These are phyloP conservation scores for Chelmon rostratus DNA, from an alignment of 2,797 vertebrate species.

Conservation along the genomic window DNA sequence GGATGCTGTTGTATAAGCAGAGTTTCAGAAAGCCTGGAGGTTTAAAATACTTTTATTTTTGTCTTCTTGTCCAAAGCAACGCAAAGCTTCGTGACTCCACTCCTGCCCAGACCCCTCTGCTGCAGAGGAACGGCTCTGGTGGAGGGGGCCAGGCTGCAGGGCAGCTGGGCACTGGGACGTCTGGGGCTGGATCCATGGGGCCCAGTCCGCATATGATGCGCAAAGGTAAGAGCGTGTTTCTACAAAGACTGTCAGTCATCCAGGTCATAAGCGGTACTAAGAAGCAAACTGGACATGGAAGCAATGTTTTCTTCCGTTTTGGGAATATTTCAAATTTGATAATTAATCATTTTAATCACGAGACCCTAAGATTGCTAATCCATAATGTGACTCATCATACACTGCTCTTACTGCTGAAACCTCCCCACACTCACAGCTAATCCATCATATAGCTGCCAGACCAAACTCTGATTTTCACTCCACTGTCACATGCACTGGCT, in stretches of 20 bases:
- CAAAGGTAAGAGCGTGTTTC: slow-evolving; percentile 85
- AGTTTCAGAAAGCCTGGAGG: not conserved
- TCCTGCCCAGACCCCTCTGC: slow-evolving; percentile 80
- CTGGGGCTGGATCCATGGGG: slow-evolving; percentile 85
- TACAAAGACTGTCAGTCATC: not conserved
- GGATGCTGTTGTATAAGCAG: not conserved
- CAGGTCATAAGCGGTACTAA: not conserved
- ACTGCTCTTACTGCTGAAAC: not conserved
- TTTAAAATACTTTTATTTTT: not conserved
- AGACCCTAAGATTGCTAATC: not conserved
- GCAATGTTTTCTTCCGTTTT: not conserved
- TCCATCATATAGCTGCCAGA: not conserved
- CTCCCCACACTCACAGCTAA: not conserved
- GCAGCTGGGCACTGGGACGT: slow-evolving; percentile 82
- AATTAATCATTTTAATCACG: slow-evolving; percentile 4
- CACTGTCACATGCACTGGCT: not conserved
- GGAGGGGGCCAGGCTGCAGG: slow-evolving; percentile 69
- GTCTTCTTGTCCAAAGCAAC: slow-evolving; percentile 72
- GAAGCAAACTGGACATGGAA: not conserved
- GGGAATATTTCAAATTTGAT: not conserved
- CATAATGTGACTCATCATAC: not conserved
- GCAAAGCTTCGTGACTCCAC: slow-evolving; percentile 89
- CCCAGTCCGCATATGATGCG: slow-evolving; percentile 94
- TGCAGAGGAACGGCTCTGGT: slow-evolving; percentile 87
- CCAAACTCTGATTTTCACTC: not conserved